Evolutionary conservation across 1,140 invertebrate species (phyloP), one percentile per base, ranked within the genome.

Genomic region (Teleopsis dalmanni): DNA sequence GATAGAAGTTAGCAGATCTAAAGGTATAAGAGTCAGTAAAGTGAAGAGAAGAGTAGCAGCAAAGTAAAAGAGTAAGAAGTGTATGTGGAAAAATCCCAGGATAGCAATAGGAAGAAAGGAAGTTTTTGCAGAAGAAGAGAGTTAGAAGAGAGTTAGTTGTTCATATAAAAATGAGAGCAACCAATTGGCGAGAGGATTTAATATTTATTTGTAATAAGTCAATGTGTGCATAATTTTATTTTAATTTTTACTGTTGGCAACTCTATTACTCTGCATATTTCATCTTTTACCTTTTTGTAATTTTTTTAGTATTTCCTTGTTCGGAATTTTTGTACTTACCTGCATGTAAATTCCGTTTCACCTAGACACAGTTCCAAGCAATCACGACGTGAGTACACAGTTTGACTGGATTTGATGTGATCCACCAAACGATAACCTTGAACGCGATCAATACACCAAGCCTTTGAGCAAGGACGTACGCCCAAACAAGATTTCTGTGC

Each of bases 361-460:
- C 85, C 84, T 19, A 95, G 77, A 62, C 91, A 95, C 50, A 90
- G 73, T 73, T 92, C 87, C 48, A 91, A 78, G 72, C 91, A 95
- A 71, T 90, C 87, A 57, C 87, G 85, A 60, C 90, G 77, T 11
- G 83, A 84, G 22, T 78, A 79, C 35, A 85, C 83, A 22, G 78
- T 79, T 53, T 81, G 79, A 26, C 80, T 81, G 60, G 79, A 81
- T 69, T 84, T 87, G 52, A 80, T 77, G 58, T 84, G 80, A 53
- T 82, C 83, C 54, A 79, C 78, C 27, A 90, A 79, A 54, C 82
- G 78, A 68, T 90, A 86, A 58, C 87, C 87, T 65, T 88, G 85
- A n/a, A 94, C 91, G 46, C 90, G 79, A 74, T 95, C 91, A 73
- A 91, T 91, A 72, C 87, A 87, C 91, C 91, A 95, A 18, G 88